These are phyloP conservation scores for Papilio protenor DNA, from an alignment of 2,888 invertebrate genomes.

Conservation along the genomic window DNA sequence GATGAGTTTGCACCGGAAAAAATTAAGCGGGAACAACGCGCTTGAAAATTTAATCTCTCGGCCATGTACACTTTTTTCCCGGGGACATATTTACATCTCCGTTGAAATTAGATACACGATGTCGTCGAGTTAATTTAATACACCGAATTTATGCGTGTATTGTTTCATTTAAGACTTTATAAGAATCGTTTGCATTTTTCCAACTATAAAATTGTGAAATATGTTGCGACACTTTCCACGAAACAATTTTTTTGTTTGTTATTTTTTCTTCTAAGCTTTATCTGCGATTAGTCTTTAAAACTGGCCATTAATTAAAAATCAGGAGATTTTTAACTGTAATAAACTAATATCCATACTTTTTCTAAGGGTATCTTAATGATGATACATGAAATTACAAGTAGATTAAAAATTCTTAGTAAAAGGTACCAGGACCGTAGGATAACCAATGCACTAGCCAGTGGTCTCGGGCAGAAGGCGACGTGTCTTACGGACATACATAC, in stretches of 20 bases:
- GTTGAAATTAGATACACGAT: slow-evolving; percentile 48
- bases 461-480: slow-evolving; percentile 58
- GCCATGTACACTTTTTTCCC: slow-evolving; percentile 60
- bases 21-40: slow-evolving; percentile 70
- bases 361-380: no score
- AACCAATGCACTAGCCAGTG: slow-evolving; percentile 47
- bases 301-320: no score
- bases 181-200: slow-evolving; percentile 15
- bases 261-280: not conserved
- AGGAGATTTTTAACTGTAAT: no score
- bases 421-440: slow-evolving; percentile 12
- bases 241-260: not conserved
- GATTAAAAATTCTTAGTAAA: not conserved
- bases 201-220: not conserved
- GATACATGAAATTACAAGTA: no score
- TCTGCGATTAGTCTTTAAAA: no score
- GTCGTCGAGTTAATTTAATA: slow-evolving; percentile 44
- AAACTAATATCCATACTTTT: no score
- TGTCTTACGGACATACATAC: slow-evolving; percentile 80
- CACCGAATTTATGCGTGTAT: slow-evolving; percentile 28
- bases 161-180: slow-evolving; percentile 29
- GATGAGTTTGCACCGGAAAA: slow-evolving; percentile 65
- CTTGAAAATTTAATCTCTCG: slow-evolving; percentile 78
- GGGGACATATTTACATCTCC: slow-evolving; percentile 44
- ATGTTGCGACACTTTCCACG: no score